phyloP scores from a whole-genome alignment of 2,113 vertebrate genomes.

The Sisor rabdophorus region DNA sequence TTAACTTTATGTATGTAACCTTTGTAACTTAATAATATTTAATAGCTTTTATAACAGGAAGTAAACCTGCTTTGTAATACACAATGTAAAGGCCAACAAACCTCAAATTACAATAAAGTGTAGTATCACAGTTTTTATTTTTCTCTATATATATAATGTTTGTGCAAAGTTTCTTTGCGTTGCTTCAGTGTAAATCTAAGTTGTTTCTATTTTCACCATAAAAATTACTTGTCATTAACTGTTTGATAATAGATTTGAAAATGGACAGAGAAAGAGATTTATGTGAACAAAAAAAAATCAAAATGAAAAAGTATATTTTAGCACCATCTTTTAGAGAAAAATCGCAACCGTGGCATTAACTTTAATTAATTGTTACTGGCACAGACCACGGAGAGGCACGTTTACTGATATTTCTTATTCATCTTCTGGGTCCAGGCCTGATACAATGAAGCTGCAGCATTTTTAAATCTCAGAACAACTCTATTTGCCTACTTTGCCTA shows the following conservation, averaged over 20 bases:
- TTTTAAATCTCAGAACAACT: slow-evolving; percentile 10
- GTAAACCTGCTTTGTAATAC: no score
- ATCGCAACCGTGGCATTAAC: background rate
- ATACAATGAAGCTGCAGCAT: slow-evolving; percentile 1
- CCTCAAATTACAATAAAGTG: background rate
- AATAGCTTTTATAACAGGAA: no score
- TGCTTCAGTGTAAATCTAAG: background rate
- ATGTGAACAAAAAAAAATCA: background rate
- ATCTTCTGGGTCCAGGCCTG: background rate
- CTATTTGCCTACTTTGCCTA: slow-evolving; percentile 14
- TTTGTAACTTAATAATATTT: no score
- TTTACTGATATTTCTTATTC: background rate
- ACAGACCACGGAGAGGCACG: background rate
- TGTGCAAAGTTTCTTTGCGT: background rate
- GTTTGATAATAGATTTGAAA: background rate
- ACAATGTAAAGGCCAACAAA: no score
- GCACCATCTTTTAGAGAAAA: background rate
- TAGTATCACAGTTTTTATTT: background rate
- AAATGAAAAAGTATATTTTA: background rate
- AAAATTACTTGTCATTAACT: background rate
- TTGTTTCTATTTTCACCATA: background rate
- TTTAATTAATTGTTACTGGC: slow-evolving; percentile 9
- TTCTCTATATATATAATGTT: background rate
- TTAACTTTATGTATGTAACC: no score
- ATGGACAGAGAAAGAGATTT: background rate